These are phyloP conservation scores for Drosophila repletoides DNA, from an alignment of 1,140 invertebrate genomes.

Conservation along the genomic window DNA sequence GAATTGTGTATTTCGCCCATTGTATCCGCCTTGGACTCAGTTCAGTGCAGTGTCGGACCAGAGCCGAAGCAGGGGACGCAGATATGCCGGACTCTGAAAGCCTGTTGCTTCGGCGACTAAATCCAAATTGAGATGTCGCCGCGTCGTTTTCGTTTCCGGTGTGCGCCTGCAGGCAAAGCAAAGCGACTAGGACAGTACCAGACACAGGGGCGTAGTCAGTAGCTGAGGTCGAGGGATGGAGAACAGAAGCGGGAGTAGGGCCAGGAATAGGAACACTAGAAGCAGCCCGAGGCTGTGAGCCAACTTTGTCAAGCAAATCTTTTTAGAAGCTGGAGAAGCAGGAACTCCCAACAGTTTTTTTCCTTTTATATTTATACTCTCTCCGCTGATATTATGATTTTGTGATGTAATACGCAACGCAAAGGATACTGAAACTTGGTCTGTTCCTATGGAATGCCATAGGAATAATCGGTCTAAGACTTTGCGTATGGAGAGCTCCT, in stretches of 20 bases:
- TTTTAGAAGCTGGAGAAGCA: constrained; percentile 49
- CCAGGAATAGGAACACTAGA: not conserved
- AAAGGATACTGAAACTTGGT: too few species aligned
- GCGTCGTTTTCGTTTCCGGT: constrained; percentile 48
- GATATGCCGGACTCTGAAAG: not conserved
- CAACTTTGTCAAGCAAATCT: constrained; percentile 76
- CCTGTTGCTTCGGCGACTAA: constrained; percentile 34
- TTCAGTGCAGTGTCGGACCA: not conserved
- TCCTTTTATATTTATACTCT: too few species aligned
- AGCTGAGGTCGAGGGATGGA: not conserved
- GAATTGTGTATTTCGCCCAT: too few species aligned
- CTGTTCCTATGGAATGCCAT: too few species aligned
- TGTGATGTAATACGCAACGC: too few species aligned
- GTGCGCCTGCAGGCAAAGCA: constrained; percentile 26
- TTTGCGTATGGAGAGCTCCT: too few species aligned
- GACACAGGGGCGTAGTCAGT: not conserved
- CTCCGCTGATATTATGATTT: too few species aligned
- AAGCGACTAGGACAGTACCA: not conserved
- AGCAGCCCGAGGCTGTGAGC: constrained; percentile 51
- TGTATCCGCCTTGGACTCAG: not conserved
- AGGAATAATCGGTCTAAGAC: too few species aligned
- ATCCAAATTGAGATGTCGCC: constrained; percentile 65
- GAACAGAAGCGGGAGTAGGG: not conserved
- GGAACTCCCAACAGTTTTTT: too few species aligned
- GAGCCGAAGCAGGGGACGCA: too few species aligned